Conservation (phyloP, 2,888 invertebrate species). For the Lithosia quadra region DNA sequence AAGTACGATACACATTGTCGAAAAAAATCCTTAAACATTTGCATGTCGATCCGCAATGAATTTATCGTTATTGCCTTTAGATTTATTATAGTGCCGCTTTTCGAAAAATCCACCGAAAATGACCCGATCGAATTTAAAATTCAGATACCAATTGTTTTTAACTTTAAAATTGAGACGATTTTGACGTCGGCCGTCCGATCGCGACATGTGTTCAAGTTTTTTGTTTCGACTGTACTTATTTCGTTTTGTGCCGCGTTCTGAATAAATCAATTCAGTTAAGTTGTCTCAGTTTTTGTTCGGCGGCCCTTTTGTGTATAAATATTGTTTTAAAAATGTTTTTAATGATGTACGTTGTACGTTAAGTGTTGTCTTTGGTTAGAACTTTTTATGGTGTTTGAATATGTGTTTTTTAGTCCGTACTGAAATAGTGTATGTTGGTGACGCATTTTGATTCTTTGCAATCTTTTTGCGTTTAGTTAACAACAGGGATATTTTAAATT, state of each 20-base stretch:
- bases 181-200: conserved; percentile 77
- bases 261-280: conserved; percentile 75
- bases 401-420: conserved; percentile 24
- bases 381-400: conserved; percentile 22
- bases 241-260: conserved; percentile 55
- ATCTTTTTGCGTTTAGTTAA: conserved; percentile 3
- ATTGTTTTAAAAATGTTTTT: conserved; percentile 74
- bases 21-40: conserved; percentile 84
- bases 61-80: conserved; percentile 85
- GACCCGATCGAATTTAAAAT: conserved; percentile 82
- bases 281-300: conserved; percentile 66
- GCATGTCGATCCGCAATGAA: conserved; percentile 87
- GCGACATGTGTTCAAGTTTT: conserved; percentile 71
- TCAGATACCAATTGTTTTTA: conserved; percentile 84
- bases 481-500: background rate
- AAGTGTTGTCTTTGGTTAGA: conserved; percentile 56
- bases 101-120: conserved; percentile 80
- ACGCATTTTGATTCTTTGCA: background rate
- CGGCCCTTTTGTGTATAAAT: conserved; percentile 64
- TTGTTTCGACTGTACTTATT: conserved; percentile 59
- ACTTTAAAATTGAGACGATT: conserved; percentile 84
- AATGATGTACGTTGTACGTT: conserved; percentile 71
- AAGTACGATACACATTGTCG: conserved; percentile 74
- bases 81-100: conserved; percentile 81
- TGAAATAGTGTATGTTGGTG: conserved; percentile 3